Evolutionary conservation across 2,888 invertebrate genomes (phyloP), one percentile per base, ranked within the genome.

Genomic region (Coelogynopora nodosa): DNA sequence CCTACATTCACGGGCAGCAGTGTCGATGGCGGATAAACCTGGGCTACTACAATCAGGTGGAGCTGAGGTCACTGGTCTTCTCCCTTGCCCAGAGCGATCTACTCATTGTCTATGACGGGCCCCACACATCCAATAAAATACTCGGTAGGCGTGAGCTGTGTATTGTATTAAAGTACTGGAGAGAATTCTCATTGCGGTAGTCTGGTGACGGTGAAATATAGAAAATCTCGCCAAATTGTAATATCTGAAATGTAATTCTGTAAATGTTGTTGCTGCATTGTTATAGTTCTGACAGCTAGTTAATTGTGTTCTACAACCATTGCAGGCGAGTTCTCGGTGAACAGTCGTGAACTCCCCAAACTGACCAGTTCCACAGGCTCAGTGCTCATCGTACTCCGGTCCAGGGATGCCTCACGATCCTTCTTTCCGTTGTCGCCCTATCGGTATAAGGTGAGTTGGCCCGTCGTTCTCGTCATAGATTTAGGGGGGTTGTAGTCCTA

Each of bases 1-100:
- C 74, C 74, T 74, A 74, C 27, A 2, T 23, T 26, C 74, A 2
- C 2, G 74, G 74, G 5, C 5, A 5, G 5, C 74, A 74, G 23
- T 85, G 67, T 67, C n/a, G n/a, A 0, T 85, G 85, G 85, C 27
- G 67, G 10, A 29, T 85, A 0, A 2, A 85, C 0, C 26, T 85
- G 74, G 85, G 85, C n/a, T 67, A 85, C 28, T 85, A 85, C 74
- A 85, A 30, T 85, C 28, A 67, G 23, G n/a, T 85, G 2, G 85
- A 67, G 2, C 67, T 85, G 18, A 1, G 85, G 23, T 67, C 74
- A 18, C 26, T 67, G 18, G 27, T 28, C 31, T 26, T 85, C 28
- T 30, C 29, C 2, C 30, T 85, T n/a, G 26, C 85, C 10, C 5
- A 27, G 1, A 27, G 74, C 13, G 85, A 85, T 26, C 26, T 28